These are phyloP conservation scores for Drosophila santomea DNA, from an alignment of 1,140 invertebrate genomes.

Conservation along the genomic window DNA sequence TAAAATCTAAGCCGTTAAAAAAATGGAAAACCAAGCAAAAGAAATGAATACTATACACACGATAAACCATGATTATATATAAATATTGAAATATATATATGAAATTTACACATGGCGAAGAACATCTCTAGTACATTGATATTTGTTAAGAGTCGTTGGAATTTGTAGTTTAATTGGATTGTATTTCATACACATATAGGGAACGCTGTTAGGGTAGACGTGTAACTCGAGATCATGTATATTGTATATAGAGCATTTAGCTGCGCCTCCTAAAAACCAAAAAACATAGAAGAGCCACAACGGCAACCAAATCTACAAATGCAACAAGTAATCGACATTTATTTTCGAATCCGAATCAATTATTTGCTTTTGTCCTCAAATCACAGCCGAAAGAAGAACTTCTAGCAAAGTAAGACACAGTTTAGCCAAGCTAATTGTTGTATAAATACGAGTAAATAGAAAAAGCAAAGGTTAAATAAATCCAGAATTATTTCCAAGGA, in stretches of 20 bases:
- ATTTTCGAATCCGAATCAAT: conserved; percentile 27
- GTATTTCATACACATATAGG: conserved; percentile 64
- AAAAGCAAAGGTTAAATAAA: conserved; percentile 36
- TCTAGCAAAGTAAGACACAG: conserved; percentile 60
- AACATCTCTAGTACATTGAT: conserved; percentile 65
- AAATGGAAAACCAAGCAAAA: conserved; percentile 49
- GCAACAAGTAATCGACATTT: conserved; percentile 24
- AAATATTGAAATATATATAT: conserved; percentile 33
- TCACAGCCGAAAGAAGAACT: conserved; percentile 52
- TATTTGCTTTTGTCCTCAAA: conserved; percentile 31
- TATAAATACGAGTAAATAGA: conserved; percentile 61
- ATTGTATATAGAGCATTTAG: conserved; percentile 76
- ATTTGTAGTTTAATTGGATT: conserved; percentile 79
- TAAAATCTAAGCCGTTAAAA: conserved; percentile 81
- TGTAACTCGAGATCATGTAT: conserved; percentile 65
- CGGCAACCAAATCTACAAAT: conserved; percentile 18
- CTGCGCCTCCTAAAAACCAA: conserved; percentile 39
- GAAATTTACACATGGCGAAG: conserved; percentile 64
- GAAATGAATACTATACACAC: conserved; percentile 57
- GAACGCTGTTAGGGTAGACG: conserved; percentile 76
- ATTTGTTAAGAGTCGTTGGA: conserved; percentile 81
- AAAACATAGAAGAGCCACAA: conserved; percentile 12
- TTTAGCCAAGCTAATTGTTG: conserved; percentile 82
- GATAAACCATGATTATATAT: conserved; percentile 47
- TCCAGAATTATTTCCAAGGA: conserved; percentile 66